Base-by-base conservation (phyloP, 2,113 vertebrate species). In the Pachyramphus minor region DNA sequence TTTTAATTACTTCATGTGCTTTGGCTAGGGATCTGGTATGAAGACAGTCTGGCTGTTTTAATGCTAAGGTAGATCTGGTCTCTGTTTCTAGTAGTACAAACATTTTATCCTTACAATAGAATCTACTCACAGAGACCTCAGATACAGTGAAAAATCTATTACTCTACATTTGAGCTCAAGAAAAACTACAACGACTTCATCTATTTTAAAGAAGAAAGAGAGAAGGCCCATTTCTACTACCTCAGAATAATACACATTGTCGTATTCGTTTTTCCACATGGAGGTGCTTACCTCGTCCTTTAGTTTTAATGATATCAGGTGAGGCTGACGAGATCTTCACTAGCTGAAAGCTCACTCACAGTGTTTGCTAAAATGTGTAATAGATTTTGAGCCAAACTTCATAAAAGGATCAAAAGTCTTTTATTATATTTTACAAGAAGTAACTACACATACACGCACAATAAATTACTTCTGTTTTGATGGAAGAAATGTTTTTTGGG, bases 1-100 rank as follows among this genome's bases (percentile, higher is more conserved):
- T 95, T 93, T 96, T 93, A 94, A 97, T 94, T 97, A 66, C 20
- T 96, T 95, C 93, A 91, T 84, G 59, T 95, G 91, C 62, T 88
- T 92, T 84, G 78, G 49, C 74, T 92, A 68, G 42, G 44, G n/a
- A 95, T 73, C 69, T 96, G 66, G 71, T 95, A 94, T 90, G 95
- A 96, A 93, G 93, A 91, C 25, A 76, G 33, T 81, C 78, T 90
- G 89, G 37, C 44, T 89, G 14, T 50, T 96, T 94, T 75, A 91
- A 59, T 91, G 47, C 37, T 91, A 72, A 78, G 69, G 81, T 83
- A 92, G 77, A 95, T 91, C 94, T 95, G 92, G 73, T 84, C 64
- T 94, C 6, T 93, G 88, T 94, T 96, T 90, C 47, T 56, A 11
- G 28, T 84, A 85, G 37, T 39, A 21, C 20, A 83, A 94, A 85